These are phyloP conservation scores for Poecilia velifera DNA, from an alignment of 2,797 vertebrate genomes.

Conservation along the genomic window DNA sequence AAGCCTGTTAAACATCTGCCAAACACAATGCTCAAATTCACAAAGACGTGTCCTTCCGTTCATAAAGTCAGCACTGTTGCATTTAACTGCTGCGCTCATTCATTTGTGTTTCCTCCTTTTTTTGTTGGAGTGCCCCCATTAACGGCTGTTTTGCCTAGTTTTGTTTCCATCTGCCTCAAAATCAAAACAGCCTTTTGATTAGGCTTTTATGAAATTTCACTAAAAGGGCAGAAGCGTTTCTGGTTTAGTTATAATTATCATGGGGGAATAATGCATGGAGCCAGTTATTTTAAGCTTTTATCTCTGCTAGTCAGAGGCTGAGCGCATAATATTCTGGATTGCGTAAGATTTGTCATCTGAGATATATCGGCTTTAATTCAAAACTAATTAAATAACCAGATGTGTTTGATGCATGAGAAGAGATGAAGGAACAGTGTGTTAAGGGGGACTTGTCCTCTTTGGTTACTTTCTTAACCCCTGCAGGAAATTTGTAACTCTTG, in stretches of 20 bases:
- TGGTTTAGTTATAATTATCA: constrained; percentile 29
- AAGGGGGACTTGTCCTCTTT: constrained; percentile 13
- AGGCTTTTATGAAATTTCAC: constrained; percentile 48
- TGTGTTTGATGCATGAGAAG: constrained; percentile 21
- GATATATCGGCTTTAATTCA: constrained; percentile 11
- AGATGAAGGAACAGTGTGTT: constrained; percentile 13
- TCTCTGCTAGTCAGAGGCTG: constrained; percentile 39
- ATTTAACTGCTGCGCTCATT: constrained; percentile 26
- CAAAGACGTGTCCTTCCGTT: constrained; percentile 11
- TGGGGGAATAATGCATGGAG: constrained; percentile 26
- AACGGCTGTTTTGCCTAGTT: background rate
- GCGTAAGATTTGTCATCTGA: constrained; percentile 8
- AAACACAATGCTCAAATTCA: constrained; percentile 22
- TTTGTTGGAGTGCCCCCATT: background rate
- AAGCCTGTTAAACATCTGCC: constrained; percentile 42
- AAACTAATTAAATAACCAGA: constrained; percentile 15
- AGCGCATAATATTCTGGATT: constrained; percentile 42
- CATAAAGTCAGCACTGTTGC: constrained; percentile 30
- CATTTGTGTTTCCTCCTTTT: background rate
- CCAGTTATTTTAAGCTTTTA: constrained; percentile 19
- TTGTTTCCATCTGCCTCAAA: constrained; percentile 9
- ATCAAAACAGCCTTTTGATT: constrained; percentile 28
- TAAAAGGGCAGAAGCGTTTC: constrained; percentile 29
- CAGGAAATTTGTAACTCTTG: constrained; percentile 2
- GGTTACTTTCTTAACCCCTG: constrained; percentile 10